A percentile compares a stretch with the other conserved stretches of the same genome.
Evolutionary conservation across 2,888 invertebrate genomes (phyloP).

Genomic region (Baronia brevicornis): DNA sequence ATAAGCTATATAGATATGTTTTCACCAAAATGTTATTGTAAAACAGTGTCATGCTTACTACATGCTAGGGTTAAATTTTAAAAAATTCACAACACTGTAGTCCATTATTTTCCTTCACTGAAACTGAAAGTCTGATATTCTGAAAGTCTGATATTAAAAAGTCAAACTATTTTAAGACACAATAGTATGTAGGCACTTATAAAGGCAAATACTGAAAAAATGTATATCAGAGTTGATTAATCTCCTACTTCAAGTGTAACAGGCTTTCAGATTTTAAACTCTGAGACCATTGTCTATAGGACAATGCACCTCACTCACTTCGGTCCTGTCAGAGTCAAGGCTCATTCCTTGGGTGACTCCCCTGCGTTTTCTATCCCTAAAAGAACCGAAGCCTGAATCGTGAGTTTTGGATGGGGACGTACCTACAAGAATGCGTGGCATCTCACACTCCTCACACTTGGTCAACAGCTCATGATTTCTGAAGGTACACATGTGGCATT

Average conservation of each 20-base stretch:
- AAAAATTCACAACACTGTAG: conserved; percentile 30
- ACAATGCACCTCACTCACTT: conserved; percentile 28
- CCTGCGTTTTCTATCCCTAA: conserved; percentile 42
- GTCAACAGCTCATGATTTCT: conserved; percentile 93
- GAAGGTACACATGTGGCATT: conserved; percentile 95
- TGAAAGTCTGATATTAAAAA: too few species aligned
- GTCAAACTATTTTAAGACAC: too few species aligned
- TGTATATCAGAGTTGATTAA: conserved; percentile 2
- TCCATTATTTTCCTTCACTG: conserved; percentile 11
- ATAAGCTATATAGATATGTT: too few species aligned
- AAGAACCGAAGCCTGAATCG: conserved; percentile 64
- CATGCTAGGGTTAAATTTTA: conserved; percentile 44
- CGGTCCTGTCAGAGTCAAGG: conserved; percentile 22
- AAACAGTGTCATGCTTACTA: conserved; percentile 31
- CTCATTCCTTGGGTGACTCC: conserved; percentile 20
- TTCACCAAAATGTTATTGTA: conserved; percentile 14
- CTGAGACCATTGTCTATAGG: conserved; percentile 17
- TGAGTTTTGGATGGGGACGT: conserved; percentile 65
- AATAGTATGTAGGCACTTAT: conserved; percentile 32
- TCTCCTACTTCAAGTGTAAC: conserved; percentile 9
- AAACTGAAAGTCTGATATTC: too few species aligned
- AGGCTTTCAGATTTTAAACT: conserved; percentile 11
- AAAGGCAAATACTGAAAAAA: conserved; percentile 23
- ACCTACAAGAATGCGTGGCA: conserved; percentile 90
- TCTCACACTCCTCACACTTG: conserved; percentile 95